Conservation (phyloP, 1,140 invertebrate species). For the Pseudomyrmex sp. region DNA sequence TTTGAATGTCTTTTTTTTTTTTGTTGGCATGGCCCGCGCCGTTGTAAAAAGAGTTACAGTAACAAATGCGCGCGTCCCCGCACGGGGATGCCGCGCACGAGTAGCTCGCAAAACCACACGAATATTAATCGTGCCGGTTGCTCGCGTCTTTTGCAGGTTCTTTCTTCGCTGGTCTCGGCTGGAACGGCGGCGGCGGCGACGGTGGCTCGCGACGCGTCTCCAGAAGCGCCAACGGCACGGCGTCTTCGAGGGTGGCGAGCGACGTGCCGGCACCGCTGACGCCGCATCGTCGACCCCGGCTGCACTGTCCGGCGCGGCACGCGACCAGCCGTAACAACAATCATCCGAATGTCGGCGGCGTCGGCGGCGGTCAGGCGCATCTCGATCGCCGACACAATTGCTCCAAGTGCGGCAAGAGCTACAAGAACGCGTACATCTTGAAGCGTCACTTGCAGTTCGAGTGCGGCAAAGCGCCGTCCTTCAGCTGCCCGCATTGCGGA, state of each 20-base stretch:
- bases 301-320: slow-evolving; percentile 80
- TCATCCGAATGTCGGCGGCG: slow-evolving; percentile 70
- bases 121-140: slow-evolving; percentile 63
- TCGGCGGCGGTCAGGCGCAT: slow-evolving; percentile 54
- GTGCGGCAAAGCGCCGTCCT: slow-evolving; percentile 85
- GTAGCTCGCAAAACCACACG: not conserved
- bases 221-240: slow-evolving; percentile 66
- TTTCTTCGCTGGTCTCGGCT: slow-evolving; percentile 81
- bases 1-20: slow-evolving; percentile 82
- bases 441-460: slow-evolving; percentile 85
- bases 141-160: slow-evolving; percentile 77
- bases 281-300: slow-evolving; percentile 80
- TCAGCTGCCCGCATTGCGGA: slow-evolving; percentile 85
- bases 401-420: slow-evolving; percentile 83
- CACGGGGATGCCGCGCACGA: not conserved
- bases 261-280: slow-evolving; percentile 79
- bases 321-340: slow-evolving; percentile 77
- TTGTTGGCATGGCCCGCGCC: slow-evolving; percentile 74
- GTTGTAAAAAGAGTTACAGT: slow-evolving; percentile 68
- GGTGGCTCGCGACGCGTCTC: slow-evolving; percentile 60
- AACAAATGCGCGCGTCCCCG: slow-evolving; percentile 33
- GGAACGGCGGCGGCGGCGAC: slow-evolving; percentile 76
- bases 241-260: slow-evolving; percentile 73
- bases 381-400: slow-evolving; percentile 83
- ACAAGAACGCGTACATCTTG: slow-evolving; percentile 85